Evolutionary conservation across 2,888 invertebrate genomes (phyloP), one percentile per base, ranked within the genome.

Genomic region (Ochropacha duplaris): DNA sequence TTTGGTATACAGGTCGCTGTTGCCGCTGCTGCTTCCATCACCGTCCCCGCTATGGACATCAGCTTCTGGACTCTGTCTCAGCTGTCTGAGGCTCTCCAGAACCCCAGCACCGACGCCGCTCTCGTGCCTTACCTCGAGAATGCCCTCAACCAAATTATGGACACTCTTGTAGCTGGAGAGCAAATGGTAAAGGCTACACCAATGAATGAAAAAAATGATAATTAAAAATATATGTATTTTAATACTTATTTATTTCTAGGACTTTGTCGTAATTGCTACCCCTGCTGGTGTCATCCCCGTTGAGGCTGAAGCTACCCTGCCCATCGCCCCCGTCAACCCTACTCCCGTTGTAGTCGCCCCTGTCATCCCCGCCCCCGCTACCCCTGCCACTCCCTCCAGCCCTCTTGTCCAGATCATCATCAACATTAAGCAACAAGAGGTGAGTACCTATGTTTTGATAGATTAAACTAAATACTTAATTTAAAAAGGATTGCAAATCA

Each of bases 341-440:
- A 24, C 34, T 6, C 54, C 60, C 24, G 49, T 65, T 28, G 52
- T 19, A 11, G 54, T 65, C 14, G 52, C 55, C 5, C 61, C 65
- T 0, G 56, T 55, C 24, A 59, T 52, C 55, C 67, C 61, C 57
- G 62, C 71, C 61, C 58, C 49, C 60, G 65, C 66, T 54, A 55
- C 58, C 26, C 61, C 65, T 50, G 63, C 61, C 54, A 68, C 68
- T 56, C 62, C 72, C 55, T 63, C 69, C 61, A 78, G 79, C 76
- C 84, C 87, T 59, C 80, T 84, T 34, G 83, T 86, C n/a, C 77
- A 84, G 68, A 78, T 82, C 71, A 76, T 83, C 71, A 58, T 80
- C 59, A 83, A 85, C 66, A 72, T 82, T 22, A 72, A 79, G 50
- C 57, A 74, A 49, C 59, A 73, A 63, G 79, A 22, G 31, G 12